Evolutionary conservation across 2,888 invertebrate species (phyloP), one percentile per base, ranked within the genome.

Genomic region (Venusia cambrica): DNA sequence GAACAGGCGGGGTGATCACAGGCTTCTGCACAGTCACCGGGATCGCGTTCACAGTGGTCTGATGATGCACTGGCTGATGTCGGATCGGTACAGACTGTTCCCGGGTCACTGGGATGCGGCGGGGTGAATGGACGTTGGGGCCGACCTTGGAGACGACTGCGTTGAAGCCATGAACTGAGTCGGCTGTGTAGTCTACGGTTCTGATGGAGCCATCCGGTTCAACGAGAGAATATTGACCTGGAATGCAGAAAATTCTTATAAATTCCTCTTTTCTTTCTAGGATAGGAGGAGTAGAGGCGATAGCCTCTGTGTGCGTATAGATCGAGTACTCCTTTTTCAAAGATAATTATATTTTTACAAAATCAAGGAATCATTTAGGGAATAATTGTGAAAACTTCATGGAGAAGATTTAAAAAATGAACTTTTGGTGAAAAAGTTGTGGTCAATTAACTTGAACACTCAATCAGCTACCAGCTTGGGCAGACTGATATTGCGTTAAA

Each of bases 181-280:
- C 90, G 0, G 90, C 90, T 8, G 89, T 89, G 62, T 90, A 90
- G 62, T 88, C 88, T 5, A 88, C 88, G 1, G 88, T 88, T 2
- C 88, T 73, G 1, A 88, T 70, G 1, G 87, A 87, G 17, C 88
- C 88, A 26, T 88, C 88, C 0, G 88, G 88, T 42, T 88, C 88
- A 4, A 88, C 87, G 9, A 88, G 51, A 0, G 88, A 88, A 43
- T 88, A 88, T 62, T 88, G 88, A 6, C 88, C 88, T 87, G 74
- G 1, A 79, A 74, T 20, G n/a, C 14, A 18, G 4, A 12, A 10
- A 6, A 35, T 40, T 45, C 42, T 45, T 14, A 22, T n/a, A n/a
- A n/a, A n/a, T n/a, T n/a, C n/a, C n/a, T n/a, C n/a, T n/a, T n/a
- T n/a, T n/a, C n/a, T n/a, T n/a, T n/a, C n/a, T n/a, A n/a, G n/a